phyloP scores from a whole-genome alignment of 2,888 invertebrate genomes.

The Pristionchus japonicus region DNA sequence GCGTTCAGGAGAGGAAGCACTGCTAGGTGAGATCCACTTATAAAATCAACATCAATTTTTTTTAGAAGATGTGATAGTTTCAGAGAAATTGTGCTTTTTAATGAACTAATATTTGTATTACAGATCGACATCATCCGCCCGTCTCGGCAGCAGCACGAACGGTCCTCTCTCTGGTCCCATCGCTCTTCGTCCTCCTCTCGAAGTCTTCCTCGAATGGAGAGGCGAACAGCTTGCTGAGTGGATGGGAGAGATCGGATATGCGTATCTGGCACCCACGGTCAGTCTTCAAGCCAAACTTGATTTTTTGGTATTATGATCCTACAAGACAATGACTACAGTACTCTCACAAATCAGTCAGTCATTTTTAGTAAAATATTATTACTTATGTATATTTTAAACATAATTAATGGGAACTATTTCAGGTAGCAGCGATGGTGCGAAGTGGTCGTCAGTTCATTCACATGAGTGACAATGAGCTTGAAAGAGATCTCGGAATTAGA shows the following conservation, averaged over 20 bases:
- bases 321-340: background rate
- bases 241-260: constrained; percentile 67
- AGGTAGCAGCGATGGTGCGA: constrained; percentile 85
- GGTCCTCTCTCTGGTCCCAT: constrained; percentile 62
- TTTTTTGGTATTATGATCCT: background rate
- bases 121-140: constrained; percentile 66
- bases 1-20: constrained; percentile 58
- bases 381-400: constrained; percentile 25
- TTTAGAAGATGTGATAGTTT: too few relatives aligned
- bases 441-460: constrained; percentile 85
- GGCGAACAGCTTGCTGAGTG: constrained; percentile 67
- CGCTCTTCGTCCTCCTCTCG: constrained; percentile 67
- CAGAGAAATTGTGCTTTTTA: background rate
- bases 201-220: constrained; percentile 72
- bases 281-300: background rate
- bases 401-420: background rate
- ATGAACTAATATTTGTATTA: constrained; percentile 4
- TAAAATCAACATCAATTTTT: too few relatives aligned
- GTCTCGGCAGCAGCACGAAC: constrained; percentile 55
- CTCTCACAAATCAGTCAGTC: too few relatives aligned
- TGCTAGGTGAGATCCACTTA: constrained; percentile 52
- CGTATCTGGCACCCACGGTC: constrained; percentile 45
- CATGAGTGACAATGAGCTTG: constrained; percentile 86
- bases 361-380: too few relatives aligned
- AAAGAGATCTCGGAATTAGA: constrained; percentile 79